phyloP scores from a whole-genome alignment of 2,797 vertebrate species.

The Schizopygopsis malacanthus region DNA sequence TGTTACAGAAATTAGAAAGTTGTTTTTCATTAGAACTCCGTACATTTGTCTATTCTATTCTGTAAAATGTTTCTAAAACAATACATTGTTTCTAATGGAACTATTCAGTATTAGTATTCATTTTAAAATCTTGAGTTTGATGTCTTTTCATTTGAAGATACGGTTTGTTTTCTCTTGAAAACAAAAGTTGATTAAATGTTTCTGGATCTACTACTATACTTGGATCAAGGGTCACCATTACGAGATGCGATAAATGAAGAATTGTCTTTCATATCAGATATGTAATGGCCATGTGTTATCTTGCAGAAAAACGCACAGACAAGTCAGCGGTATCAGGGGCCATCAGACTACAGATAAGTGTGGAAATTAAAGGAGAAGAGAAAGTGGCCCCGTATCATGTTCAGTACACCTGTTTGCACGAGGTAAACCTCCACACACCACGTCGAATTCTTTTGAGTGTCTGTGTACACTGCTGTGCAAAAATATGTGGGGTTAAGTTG shows the following conservation, averaged over 20 bases:
- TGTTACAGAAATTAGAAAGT: constrained; percentile 1
- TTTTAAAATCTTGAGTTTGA: background rate
- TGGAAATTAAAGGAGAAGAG: constrained; percentile 98
- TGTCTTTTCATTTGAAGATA: background rate
- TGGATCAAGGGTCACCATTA: background rate
- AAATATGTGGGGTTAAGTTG: background rate
- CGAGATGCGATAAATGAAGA: background rate
- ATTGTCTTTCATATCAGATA: background rate
- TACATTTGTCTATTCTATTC: background rate
- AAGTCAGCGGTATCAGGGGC: constrained; percentile 96
- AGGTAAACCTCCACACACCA: constrained; percentile 76
- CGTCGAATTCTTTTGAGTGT: background rate
- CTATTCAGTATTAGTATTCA: background rate
- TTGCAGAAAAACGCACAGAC: constrained; percentile 93
- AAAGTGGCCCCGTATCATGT: constrained; percentile 94
- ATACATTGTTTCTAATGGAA: background rate
- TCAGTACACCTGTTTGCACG: constrained; percentile 96
- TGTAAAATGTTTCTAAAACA: background rate
- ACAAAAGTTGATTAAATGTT: background rate
- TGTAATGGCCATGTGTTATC: background rate
- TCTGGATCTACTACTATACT: background rate
- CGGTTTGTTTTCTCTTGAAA: background rate
- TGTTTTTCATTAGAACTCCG: constrained; percentile 7
- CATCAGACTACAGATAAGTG: constrained; percentile 92
- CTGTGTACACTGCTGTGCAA: background rate